Evolutionary conservation across 2,888 invertebrate species (phyloP), one percentile per base, ranked within the genome.

Genomic region (Campopleginae sp.): DNA sequence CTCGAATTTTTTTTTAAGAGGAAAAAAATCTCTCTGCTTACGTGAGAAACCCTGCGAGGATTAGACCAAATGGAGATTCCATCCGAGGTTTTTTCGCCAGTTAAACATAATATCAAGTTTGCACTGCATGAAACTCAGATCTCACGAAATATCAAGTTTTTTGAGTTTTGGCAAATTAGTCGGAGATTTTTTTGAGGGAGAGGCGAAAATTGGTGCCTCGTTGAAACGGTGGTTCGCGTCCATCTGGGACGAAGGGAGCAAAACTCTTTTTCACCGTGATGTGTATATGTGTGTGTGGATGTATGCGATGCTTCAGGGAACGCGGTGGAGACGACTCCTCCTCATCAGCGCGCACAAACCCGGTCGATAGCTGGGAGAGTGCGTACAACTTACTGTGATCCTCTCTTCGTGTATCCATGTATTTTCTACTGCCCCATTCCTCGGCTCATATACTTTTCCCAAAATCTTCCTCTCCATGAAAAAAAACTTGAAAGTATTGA

Each of bases 331-430:
- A 51, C 75, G 61, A 65, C 80, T 79, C 74, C 85, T 80, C 82
- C 79, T 82, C 75, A 79, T 51, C 85, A 74, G 23, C 77, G 85
- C 85, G 85, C 82, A 82, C 77, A 27, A 78, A 80, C 80, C 89
- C 90, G 91, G 90, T 93, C 93, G 92, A 93, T 93, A 93, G 90
- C 89, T 87, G 87, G 86, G 93, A 91, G 93, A 92, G 90, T 93
- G 92, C 93, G 93, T 93, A 92, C 88, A 89, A 86, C 87, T 87
- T 84, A 86, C 85, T 86, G 78, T 54, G 42, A 75, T 79, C 48
- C 61, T 68, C 58, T 58, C 58, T 58, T 27, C 58, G 58, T 33
- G 48, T 46, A 38, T 82, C 7, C 63, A 51, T 58, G 19, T 70
- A 19, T 63, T 33, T 48, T 68, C 19, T 66, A 17, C 71, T 10